Percentiles rank a stretch among this genome's conserved stretches.
phyloP scores from a whole-genome alignment of 2,888 invertebrate species.

The Tipula vernalis region DNA sequence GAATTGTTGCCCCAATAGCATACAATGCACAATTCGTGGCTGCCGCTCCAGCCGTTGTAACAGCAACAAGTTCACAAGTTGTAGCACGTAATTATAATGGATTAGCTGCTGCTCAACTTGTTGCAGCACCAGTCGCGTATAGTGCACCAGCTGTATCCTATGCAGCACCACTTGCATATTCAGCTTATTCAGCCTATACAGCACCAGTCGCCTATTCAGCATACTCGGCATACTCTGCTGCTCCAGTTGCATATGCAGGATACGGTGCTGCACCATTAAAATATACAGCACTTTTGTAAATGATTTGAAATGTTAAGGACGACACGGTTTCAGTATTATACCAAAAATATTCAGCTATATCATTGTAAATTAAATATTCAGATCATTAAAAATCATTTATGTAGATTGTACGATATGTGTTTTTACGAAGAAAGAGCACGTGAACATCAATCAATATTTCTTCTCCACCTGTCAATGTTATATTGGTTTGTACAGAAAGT shows the following conservation, averaged over 20 bases:
- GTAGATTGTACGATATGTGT: too few relatives aligned
- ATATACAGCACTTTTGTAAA: not conserved
- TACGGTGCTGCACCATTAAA: not conserved
- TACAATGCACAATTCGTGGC: constrained; percentile 16
- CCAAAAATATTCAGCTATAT: not conserved
- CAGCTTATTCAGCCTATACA: constrained; percentile 18
- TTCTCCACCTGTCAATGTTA: too few relatives aligned
- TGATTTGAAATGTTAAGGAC: not conserved
- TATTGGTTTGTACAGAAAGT: too few relatives aligned
- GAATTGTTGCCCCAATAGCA: constrained; percentile 18
- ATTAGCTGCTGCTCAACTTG: constrained; percentile 22
- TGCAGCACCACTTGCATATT: constrained; percentile 27
- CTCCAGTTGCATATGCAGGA: too few relatives aligned
- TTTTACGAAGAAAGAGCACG: too few relatives aligned
- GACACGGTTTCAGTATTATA: not conserved
- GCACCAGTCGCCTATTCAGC: constrained; percentile 18
- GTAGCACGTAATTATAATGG: constrained; percentile 27
- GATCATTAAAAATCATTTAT: too few relatives aligned
- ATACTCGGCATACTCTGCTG: not conserved
- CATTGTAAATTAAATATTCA: not conserved
- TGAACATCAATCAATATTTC: too few relatives aligned
- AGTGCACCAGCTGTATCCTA: constrained; percentile 13
- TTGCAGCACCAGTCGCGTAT: constrained; percentile 20
- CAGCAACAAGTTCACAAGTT: constrained; percentile 20
- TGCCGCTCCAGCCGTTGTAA: not conserved